Base-by-base conservation (phyloP, 2,113 vertebrate genomes). In the Mugil cephalus region DNA sequence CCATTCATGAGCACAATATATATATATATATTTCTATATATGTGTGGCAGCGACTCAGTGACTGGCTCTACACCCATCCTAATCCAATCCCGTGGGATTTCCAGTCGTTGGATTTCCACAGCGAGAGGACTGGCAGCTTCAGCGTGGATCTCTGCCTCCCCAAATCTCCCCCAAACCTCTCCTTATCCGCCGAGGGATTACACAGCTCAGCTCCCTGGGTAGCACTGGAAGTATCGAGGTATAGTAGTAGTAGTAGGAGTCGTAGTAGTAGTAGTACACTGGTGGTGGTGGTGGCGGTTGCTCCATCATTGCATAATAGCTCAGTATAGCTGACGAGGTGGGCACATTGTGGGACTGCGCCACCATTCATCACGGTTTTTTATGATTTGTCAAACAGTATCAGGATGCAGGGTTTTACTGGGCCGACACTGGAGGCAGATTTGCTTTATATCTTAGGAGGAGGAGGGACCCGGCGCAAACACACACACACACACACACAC, bases 51-150 rank as follows among this genome's bases (percentile, higher is more conserved):
- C 85, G 83, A 87, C 82, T 89, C 87, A 68, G 74, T 87, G 86
- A 88, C 85, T 89, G 88, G 88, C 87, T 91, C 86, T 64, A 76
- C 82, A 91, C 83, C 85, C 79, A 79, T 77, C 74, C 85, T 93
- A 91, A 93, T 93, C 89, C 90, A 86, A 90, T 92, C 93, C 90
- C 89, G 48, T 72, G 79, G 88, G 91, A 91, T 88, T 91, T 84
- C 87, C 82, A 82, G 76, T 62, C 64, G 54, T 70, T 87, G 91
- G 84, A 77, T 87, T 89, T 88, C 87, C 73, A 84, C 89, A 74
- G 84, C 84, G 24, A 82, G 84, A 79, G 63, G 84, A 90, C 84
- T 89, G 87, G 87, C 88, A 72, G 89, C 80, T 90, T 85, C 86
- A 76, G 84, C 78, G n/a, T n/a, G 85, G 88, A 89, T 91, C 82